Percentiles rank a stretch among this genome's conserved stretches.
Evolutionary conservation across 2,113 vertebrate species (phyloP).

Genomic region (Labrus mixtus): DNA sequence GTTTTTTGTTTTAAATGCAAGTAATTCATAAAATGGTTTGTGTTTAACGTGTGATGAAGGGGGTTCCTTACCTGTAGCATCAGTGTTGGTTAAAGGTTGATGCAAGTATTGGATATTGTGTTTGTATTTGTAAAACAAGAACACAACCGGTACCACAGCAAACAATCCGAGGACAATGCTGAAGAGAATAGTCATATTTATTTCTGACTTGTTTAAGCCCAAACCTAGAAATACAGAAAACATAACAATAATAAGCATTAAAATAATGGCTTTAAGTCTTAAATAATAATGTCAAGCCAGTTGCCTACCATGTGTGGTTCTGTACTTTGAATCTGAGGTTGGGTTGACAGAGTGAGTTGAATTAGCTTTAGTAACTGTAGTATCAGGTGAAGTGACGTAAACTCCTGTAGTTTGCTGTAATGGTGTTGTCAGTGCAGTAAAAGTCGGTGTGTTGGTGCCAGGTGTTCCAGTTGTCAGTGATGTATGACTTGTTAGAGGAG

Average conservation of each 20-base stretch:
- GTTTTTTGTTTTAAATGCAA: slow-evolving; percentile 14
- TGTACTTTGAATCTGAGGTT: slow-evolving; percentile 6
- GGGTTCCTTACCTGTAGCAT: slow-evolving; percentile 72
- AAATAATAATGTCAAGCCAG: neutral
- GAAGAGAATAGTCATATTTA: slow-evolving; percentile 79
- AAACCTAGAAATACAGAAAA: slow-evolving; percentile 25
- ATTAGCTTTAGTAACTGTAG: slow-evolving; percentile 26
- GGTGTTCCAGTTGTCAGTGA: slow-evolving; percentile 8
- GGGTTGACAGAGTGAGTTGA: slow-evolving; percentile 26
- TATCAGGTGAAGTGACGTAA: slow-evolving; percentile 14
- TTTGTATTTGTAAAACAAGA: slow-evolving; percentile 74
- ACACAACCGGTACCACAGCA: slow-evolving; percentile 59
- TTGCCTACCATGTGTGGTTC: slow-evolving; percentile 52
- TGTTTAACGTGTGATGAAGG: neutral
- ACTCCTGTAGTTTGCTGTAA: slow-evolving; percentile 18
- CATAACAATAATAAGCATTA: neutral
- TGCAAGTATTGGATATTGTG: slow-evolving; percentile 80
- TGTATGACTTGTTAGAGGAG: slow-evolving; percentile 17
- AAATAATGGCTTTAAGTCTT: neutral
- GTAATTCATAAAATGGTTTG: neutral
- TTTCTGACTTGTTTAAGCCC: slow-evolving; percentile 73
- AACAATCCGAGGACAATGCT: slow-evolving; percentile 73
- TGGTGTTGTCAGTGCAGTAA: slow-evolving; percentile 9
- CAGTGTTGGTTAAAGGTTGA: slow-evolving; percentile 74
- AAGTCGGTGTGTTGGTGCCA: slow-evolving; percentile 5